phyloP scores from a whole-genome alignment of 2,113 vertebrate species.

The Pelecanus crispus region DNA sequence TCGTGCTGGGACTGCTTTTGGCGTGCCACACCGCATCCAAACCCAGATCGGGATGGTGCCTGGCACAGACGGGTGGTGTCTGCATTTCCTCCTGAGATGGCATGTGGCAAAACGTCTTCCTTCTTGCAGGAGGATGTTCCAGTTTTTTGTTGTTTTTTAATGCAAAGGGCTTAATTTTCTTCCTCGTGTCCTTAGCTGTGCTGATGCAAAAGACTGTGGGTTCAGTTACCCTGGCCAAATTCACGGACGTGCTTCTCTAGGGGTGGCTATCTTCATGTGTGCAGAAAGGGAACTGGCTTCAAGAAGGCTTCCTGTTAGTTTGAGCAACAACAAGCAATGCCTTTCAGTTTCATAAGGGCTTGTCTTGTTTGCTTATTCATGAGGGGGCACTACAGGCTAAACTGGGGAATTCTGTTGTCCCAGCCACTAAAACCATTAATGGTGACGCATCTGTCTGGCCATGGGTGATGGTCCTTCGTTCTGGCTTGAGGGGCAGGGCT shows the following conservation, averaged over 20 bases:
- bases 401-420: background rate
- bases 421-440: accelerated
- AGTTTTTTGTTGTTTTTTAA: background rate
- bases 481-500: accelerated
- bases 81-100: background rate
- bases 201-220: accelerated
- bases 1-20: background rate
- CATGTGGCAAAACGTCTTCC: accelerated
- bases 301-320: background rate
- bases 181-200: background rate
- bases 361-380: background rate
- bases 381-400: background rate
- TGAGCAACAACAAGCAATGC: background rate
- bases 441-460: accelerated
- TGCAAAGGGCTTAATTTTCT: background rate
- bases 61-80: background rate
- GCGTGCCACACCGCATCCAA: accelerated
- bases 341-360: background rate
- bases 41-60: background rate
- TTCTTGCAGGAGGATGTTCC: background rate
- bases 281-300: background rate
- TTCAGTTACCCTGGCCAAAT: background rate
- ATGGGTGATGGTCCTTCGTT: accelerated
- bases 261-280: background rate
- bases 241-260: background rate